Evolutionary conservation across 2,888 invertebrate genomes (phyloP), one percentile per base, ranked within the genome.

Genomic region (Timema cristinae): DNA sequence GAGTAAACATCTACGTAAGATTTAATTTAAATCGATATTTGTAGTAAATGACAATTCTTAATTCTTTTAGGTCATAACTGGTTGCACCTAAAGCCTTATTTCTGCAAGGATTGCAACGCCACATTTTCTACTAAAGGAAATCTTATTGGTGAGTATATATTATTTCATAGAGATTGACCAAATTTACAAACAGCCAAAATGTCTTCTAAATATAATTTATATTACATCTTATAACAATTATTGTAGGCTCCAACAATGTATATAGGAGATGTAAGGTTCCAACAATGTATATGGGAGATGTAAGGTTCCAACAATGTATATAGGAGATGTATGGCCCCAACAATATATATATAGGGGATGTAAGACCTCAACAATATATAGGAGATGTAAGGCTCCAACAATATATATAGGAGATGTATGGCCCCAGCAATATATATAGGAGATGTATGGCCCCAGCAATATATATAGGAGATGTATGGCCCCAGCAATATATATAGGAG

Each of bases 81-180:
- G 70, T 52, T 63, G 47, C 71, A 74, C 56, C 71, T 69, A 6
- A 74, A 74, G 66, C 73, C 71, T 13, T 73, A 74, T 52, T 66
- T 49, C 16, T 74, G 74, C 54, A 51, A 56, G 50, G 74, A 71
- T 48, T 74, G 74, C n/a, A 50, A 73, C 11, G 71, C 72, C 11
- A 68, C 70, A 50, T 74, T 74, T 67, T 71, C 74, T 5, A 68
- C 74, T 9, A 74, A 70, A 69, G 72, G 72, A 68, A 74, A 74
- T 70, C 71, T 74, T 11, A 69, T 74, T 32, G 73, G 74, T 73
- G 63, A 59, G 72, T 48, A 52, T 50, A 16, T 50, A 11, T n/a
- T 68, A 16, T 9, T 66, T 32, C n/a, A 11, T 66, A 8, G 10
- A 32, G 47, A 8, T 32, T 56, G n/a, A 56, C 9, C 32, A 2